phyloP scores from a whole-genome alignment of 2,113 vertebrate species.

The Melanocharis versteri region DNA sequence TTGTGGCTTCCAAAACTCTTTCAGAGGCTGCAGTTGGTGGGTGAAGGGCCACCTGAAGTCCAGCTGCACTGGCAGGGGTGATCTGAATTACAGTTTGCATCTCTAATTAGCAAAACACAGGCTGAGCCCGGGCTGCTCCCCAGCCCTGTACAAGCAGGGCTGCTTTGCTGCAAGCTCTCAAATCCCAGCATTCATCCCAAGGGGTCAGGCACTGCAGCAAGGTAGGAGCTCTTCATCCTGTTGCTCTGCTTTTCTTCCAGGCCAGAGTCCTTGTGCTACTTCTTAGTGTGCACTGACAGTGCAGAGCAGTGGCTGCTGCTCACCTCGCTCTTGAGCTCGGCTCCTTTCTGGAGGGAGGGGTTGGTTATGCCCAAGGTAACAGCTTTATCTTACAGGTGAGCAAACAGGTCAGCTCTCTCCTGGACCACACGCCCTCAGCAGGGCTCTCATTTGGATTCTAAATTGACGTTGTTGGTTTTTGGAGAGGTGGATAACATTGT shows the following conservation, averaged over 20 bases:
- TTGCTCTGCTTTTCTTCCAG: constrained; percentile 32
- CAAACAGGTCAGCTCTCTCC: neutral
- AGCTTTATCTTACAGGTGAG: neutral
- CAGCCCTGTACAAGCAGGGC: neutral
- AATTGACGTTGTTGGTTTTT: neutral
- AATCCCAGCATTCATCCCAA: constrained; percentile 47
- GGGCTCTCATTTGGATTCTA: neutral
- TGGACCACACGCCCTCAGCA: neutral
- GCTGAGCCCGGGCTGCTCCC: neutral
- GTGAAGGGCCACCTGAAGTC: neutral
- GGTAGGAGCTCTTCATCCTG: constrained; percentile 1
- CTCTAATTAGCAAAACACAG: neutral
- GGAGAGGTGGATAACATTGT: neutral
- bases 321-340: neutral
- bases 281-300: neutral
- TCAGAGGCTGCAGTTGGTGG: neutral
- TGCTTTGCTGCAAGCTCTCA: neutral
- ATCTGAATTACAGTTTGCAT: neutral
- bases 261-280: neutral
- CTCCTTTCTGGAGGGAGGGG: neutral
- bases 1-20: neutral
- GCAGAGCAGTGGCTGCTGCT: neutral
- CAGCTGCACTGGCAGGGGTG: neutral
- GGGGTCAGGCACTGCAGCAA: constrained; percentile 1
- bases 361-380: constrained; percentile 16